Evolutionary conservation across 35 echinoderm and acorn worm genomes (phyloP).

Genomic region (Heliocidaris erythrogramma): DNA sequence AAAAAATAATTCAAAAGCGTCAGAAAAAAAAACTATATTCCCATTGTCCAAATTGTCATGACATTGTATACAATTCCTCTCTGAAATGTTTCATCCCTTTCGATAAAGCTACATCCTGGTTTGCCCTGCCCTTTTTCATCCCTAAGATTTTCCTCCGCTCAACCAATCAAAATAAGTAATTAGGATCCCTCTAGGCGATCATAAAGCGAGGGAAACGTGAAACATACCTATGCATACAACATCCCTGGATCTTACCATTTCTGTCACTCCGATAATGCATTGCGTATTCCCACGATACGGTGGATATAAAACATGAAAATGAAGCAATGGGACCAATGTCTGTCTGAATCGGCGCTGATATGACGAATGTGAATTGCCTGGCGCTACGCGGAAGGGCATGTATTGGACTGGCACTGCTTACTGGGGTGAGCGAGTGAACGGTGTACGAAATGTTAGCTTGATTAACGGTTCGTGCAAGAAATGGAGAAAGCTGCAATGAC

Average conservation of each 20-base stretch:
- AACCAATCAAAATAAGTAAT: conserved; percentile 19
- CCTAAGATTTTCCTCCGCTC: background rate
- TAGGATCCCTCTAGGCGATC: background rate
- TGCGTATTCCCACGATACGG: background rate
- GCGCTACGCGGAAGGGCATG: background rate
- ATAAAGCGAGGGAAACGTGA: background rate
- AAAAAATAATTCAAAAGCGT: too few species aligned
- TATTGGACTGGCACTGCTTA: background rate
- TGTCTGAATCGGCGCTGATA: background rate
- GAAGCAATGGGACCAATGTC: background rate
- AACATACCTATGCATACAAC: conserved; percentile 4
- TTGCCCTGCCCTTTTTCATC: background rate
- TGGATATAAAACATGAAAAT: background rate
- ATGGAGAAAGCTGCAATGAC: background rate
- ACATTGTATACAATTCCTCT: too few species aligned
- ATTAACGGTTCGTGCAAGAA: background rate
- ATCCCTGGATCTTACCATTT: background rate
- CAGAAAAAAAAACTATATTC: too few species aligned
- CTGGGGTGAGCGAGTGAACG: background rate
- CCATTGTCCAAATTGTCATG: too few species aligned
- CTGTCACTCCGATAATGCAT: background rate
- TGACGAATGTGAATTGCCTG: background rate
- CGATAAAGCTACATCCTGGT: background rate
- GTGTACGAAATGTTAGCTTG: background rate
- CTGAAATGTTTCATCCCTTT: background rate